Percentiles rank a stretch among this genome's conserved stretches.
Conservation (phyloP, 2,113 vertebrate species). For the Pantherophis guttatus region DNA sequence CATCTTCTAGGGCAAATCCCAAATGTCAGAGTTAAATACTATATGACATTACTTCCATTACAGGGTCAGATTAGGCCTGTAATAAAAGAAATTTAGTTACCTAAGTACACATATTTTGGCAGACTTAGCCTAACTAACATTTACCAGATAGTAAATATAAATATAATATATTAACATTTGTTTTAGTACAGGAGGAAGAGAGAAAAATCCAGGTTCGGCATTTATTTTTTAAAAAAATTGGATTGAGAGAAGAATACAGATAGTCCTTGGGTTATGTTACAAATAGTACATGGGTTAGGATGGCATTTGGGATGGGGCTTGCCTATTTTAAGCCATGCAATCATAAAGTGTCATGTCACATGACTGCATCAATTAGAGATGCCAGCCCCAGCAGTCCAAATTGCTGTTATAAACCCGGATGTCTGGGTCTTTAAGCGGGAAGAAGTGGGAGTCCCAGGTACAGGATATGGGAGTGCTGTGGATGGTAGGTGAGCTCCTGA, state of each 20-base stretch:
- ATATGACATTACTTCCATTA: constrained; percentile 75
- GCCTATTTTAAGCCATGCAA: neutral
- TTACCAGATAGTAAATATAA: constrained; percentile 41
- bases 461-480: neutral
- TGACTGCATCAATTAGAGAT: neutral
- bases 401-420: neutral
- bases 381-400: neutral
- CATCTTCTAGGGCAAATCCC: constrained; percentile 74
- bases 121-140: constrained; percentile 41
- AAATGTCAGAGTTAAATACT: constrained; percentile 79
- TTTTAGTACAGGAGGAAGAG: neutral
- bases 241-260: neutral
- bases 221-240: neutral
- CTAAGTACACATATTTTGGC: constrained; percentile 33
- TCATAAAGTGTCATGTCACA: neutral
- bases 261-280: neutral
- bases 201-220: neutral
- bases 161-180: neutral
- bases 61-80: constrained; percentile 69
- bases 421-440: neutral
- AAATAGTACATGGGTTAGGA: neutral
- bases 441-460: neutral
- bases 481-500: neutral
- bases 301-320: neutral
- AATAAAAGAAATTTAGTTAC: constrained; percentile 66